Evolutionary conservation across 1,140 invertebrate genomes (phyloP).

Genomic region (Drosophila neocordata): DNA sequence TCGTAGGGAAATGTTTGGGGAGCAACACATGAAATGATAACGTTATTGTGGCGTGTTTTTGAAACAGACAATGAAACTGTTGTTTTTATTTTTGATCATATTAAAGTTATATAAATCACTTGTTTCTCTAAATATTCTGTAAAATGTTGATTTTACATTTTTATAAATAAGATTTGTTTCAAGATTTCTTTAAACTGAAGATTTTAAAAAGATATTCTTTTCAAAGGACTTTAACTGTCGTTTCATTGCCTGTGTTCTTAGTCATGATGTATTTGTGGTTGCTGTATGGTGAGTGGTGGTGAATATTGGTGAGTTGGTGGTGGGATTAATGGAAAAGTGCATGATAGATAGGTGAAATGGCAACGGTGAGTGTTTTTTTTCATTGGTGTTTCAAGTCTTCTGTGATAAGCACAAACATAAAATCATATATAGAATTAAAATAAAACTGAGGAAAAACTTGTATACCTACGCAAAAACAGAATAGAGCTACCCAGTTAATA

Average conservation of each 20-base stretch:
- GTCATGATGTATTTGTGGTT: constrained; percentile 32
- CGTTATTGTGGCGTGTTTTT: constrained; percentile 26
- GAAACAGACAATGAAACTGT: neutral
- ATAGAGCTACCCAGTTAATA: constrained; percentile 32
- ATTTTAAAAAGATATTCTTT: no score
- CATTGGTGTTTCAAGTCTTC: constrained; percentile 82
- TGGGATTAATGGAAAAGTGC: constrained; percentile 66
- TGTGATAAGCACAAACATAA: constrained; percentile 82
- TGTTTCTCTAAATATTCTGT: no score
- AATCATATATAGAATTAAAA: constrained; percentile 55
- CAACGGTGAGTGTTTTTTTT: constrained; percentile 69
- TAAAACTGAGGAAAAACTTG: constrained; percentile 71
- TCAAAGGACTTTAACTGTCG: no score
- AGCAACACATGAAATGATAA: constrained; percentile 67
- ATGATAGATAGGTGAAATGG: constrained; percentile 56
- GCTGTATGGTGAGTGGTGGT: constrained; percentile 26
- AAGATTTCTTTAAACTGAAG: no score
- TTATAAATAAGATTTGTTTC: no score
- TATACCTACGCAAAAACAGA: constrained; percentile 71
- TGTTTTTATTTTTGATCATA: neutral
- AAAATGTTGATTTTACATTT: no score
- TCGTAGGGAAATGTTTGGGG: constrained; percentile 26
- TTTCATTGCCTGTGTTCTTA: constrained; percentile 6
- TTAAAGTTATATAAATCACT: no score
- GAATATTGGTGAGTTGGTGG: neutral